These are phyloP conservation scores for Bombus impatiens DNA, from an alignment of 1,140 invertebrate species.

Conservation along the genomic window DNA sequence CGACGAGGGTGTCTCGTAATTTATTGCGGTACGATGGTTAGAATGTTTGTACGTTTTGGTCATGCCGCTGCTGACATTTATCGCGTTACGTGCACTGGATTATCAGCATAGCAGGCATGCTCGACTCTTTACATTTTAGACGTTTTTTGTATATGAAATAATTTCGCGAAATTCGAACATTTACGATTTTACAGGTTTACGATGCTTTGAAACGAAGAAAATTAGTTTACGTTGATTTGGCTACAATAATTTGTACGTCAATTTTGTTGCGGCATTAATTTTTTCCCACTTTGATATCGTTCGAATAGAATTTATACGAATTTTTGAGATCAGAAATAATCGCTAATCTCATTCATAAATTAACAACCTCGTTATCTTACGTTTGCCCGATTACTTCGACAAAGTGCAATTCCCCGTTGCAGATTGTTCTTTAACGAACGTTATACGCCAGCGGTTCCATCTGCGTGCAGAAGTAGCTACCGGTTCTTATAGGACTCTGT, in stretches of 20 bases:
- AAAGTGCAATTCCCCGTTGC: not conserved
- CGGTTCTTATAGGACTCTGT: slow-evolving; percentile 13
- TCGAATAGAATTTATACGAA: not conserved
- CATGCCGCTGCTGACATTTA: not conserved
- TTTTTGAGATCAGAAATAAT: not conserved
- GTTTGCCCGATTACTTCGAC: not conserved
- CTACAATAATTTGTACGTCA: not conserved
- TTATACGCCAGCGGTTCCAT: not conserved
- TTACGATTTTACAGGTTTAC: no score
- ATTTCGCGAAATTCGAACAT: no score
- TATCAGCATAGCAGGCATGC: not conserved
- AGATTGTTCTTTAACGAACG: not conserved
- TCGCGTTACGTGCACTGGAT: not conserved
- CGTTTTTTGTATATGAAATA: not conserved
- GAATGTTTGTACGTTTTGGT: not conserved
- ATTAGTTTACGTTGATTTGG: not conserved
- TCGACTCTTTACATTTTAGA: not conserved
- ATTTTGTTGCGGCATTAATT: not conserved
- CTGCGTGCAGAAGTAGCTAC: not conserved
- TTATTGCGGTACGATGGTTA: not conserved
- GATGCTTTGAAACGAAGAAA: no score
- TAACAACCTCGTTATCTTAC: not conserved
- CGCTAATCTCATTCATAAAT: not conserved
- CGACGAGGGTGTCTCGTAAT: not conserved
- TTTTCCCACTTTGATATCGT: not conserved